These are phyloP conservation scores for Brachypterus glaber DNA, from an alignment of 2,888 invertebrate genomes.

Conservation along the genomic window DNA sequence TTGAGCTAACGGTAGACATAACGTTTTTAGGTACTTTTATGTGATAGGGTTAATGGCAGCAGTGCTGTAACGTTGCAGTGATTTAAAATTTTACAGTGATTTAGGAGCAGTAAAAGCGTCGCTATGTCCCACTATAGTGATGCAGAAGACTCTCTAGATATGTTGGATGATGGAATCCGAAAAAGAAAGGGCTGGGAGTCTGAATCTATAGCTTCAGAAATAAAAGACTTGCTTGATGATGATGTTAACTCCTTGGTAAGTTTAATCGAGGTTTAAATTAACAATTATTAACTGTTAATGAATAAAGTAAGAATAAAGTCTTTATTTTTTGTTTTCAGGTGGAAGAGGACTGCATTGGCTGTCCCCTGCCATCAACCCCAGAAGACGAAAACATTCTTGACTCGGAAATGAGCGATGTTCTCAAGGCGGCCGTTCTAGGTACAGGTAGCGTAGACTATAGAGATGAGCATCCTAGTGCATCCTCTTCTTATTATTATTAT, in stretches of 20 bases:
- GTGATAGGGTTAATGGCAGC: too few relatives aligned
- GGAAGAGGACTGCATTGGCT: slow-evolving; percentile 73
- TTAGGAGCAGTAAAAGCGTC: too few relatives aligned
- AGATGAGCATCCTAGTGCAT: too few relatives aligned
- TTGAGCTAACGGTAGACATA: too few relatives aligned
- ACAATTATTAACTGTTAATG: too few relatives aligned
- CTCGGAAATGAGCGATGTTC: slow-evolving; percentile 78
- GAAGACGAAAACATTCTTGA: slow-evolving; percentile 76
- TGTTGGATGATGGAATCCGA: slow-evolving; percentile 28
- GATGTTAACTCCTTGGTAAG: slow-evolving; percentile 40
- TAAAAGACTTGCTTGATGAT: slow-evolving; percentile 42
- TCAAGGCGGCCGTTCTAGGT: slow-evolving; percentile 71
- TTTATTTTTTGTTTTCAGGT: slow-evolving; percentile 22
- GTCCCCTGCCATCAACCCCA: slow-evolving; percentile 76
- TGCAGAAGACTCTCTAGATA: slow-evolving; percentile 35
- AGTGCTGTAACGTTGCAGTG: too few relatives aligned
- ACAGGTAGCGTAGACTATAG: slow-evolving; percentile 36
- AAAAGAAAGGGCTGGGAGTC: slow-evolving; percentile 40
- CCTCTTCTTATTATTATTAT: too few relatives aligned
- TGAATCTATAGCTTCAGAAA: slow-evolving; percentile 40
- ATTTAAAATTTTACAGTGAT: too few relatives aligned
- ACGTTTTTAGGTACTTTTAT: too few relatives aligned
- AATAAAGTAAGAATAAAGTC: too few relatives aligned
- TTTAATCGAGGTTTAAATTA: too few relatives aligned
- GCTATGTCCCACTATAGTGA: slow-evolving; percentile 43